Evolutionary conservation across 2,888 invertebrate genomes (phyloP), one percentile per base, ranked within the genome.

Genomic region (Nymphalis polychloros): DNA sequence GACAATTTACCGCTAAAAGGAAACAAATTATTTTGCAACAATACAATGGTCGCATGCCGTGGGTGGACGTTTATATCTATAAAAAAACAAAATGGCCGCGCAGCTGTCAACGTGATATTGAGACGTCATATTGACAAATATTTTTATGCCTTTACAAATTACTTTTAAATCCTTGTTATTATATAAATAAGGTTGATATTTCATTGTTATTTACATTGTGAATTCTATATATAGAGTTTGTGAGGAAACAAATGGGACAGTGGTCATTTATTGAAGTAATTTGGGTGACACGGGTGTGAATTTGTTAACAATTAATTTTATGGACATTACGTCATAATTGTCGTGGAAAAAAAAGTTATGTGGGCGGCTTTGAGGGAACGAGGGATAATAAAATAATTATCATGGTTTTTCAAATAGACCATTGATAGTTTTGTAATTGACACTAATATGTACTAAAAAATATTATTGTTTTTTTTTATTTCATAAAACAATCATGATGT

Each of bases 21-120:
- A 77, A 72, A 68, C 78, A 75, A 85, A 85, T 82, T 76, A 81
- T 81, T 80, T 82, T 85, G 86, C 84, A 80, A 81, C 71, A 81
- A 79, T 79, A 70, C 71, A 72, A 69, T 71, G 65, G 66, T 69
- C 73, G 73, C 74, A 70, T 65, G 75, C 76, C 75, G 84, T 86
- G 84, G 87, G 87, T 83, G 88, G 85, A 85, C 83, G 78, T 79
- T 79, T 76, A 82, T 82, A 83, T 79, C 77, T 74, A 78, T 78
- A 75, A 77, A 83, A 83, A 81, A 84, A 82, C 82, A 86, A 87
- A 82, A 84, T 84, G 78, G 75, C 77, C 72, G 85, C 83, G 78
- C 90, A 91, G 90, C 90, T 92, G 91, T 90, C 91, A 89, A 84
- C 83, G 27, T 77, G 77, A 77, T 79, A 89, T 90, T 85, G 87